phyloP scores from a whole-genome alignment of 2,888 invertebrate species.

The Chymomyza caudatula region DNA sequence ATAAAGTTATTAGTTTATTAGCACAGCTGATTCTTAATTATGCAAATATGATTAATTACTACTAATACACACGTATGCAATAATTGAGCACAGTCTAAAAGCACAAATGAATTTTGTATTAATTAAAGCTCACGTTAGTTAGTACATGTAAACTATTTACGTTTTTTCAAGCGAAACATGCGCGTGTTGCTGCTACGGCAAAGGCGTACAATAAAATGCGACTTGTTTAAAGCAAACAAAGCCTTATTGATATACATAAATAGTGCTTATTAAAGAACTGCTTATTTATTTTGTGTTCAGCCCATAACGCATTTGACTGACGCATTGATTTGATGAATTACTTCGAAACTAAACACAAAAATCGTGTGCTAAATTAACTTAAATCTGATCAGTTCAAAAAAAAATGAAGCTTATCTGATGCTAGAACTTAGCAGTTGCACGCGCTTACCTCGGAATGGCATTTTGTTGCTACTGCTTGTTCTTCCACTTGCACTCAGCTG shows the following conservation, averaged over 20 bases:
- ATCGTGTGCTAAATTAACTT: too few species aligned
- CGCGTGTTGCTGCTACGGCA: neutral
- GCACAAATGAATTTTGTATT: neutral
- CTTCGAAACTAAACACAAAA: too few species aligned
- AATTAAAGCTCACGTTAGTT: neutral
- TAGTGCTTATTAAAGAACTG: neutral
- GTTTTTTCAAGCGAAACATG: neutral
- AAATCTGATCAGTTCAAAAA: too few species aligned
- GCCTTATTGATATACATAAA: neutral
- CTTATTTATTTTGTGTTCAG: neutral
- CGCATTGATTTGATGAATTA: neutral
- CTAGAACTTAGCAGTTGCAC: neutral
- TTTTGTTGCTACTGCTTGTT: slow-evolving; percentile 4
- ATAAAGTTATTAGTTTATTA: slow-evolving; percentile 26
- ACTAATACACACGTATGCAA: neutral
- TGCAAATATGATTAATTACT: slow-evolving; percentile 18
- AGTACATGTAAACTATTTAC: neutral
- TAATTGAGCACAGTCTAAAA: neutral
- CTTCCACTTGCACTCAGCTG: slow-evolving; percentile 4
- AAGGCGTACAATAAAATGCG: neutral
- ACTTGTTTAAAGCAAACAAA: neutral
- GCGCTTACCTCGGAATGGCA: neutral
- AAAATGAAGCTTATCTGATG: too few species aligned
- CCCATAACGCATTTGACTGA: neutral
- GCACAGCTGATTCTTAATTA: slow-evolving; percentile 59